Conservation (phyloP, 1,140 invertebrate species). For the Leptinotarsa defecta region DNA sequence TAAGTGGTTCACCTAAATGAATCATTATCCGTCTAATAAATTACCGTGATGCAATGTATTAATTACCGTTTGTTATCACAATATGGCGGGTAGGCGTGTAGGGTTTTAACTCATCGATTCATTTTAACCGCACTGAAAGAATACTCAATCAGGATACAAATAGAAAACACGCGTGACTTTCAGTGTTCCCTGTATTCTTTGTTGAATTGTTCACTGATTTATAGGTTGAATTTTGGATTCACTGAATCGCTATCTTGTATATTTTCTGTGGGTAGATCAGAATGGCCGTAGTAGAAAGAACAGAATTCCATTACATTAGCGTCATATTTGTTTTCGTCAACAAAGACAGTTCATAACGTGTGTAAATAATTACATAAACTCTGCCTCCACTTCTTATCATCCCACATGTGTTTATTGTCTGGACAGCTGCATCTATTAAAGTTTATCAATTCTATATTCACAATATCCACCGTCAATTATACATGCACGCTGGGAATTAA, state of each 20-base stretch:
- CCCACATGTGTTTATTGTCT: neutral
- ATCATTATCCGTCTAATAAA: conserved; percentile 7
- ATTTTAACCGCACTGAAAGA: neutral
- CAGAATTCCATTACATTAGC: neutral
- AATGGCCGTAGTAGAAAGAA: neutral
- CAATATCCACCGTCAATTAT: neutral
- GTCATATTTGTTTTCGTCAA: conserved; percentile 8
- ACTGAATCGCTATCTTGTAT: neutral
- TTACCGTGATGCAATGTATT: neutral
- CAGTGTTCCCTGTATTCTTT: neutral
- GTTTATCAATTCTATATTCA: neutral
- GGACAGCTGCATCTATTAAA: neutral
- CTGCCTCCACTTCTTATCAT: neutral
- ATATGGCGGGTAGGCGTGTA: neutral
- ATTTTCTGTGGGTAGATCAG: conserved; percentile 1
- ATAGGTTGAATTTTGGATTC: no score
- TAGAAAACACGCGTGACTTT: no score
- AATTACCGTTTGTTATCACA: conserved; percentile 5
- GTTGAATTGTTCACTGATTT: neutral
- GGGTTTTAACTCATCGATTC: neutral
- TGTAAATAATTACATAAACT: conserved; percentile 9
- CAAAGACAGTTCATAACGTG: neutral
- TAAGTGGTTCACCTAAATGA: conserved; percentile 1
- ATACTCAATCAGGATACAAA: no score
- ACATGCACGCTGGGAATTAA: neutral